Conservation (phyloP, 2,113 vertebrate genomes). For the Rhinopomastus cyanomelas region DNA sequence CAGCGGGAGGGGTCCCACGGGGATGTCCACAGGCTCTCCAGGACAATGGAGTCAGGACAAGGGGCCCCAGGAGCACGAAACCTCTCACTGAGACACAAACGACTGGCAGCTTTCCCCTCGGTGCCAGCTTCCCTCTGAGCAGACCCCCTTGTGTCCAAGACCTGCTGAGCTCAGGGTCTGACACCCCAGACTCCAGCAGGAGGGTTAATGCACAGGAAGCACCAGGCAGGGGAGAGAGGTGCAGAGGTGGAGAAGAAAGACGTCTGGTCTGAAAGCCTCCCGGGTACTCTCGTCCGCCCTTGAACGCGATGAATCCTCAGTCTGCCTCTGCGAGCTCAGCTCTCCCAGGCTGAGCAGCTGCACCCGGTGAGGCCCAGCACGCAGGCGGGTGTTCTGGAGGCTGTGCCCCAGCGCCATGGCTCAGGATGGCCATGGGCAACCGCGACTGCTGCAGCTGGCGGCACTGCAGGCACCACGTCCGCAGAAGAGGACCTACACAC, state of each 20-base stretch:
- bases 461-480: no score
- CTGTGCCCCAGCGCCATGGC: background rate
- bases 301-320: background rate
- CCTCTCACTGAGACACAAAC: background rate
- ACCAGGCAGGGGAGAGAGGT: background rate
- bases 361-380: accelerated
- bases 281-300: background rate
- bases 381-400: background rate
- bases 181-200: background rate
- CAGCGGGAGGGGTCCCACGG: background rate
- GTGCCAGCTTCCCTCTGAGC: background rate
- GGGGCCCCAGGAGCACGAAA: no score
- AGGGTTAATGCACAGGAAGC: background rate
- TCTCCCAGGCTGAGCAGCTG: background rate
- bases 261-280: no score
- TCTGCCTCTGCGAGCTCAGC: background rate
- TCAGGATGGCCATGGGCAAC: background rate
- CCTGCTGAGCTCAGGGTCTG: background rate
- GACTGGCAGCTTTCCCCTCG: background rate
- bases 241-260: background rate
- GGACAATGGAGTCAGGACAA: background rate
- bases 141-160: background rate
- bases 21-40: background rate
- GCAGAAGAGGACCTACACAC: no score
- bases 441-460: no score